Base-by-base conservation (phyloP, 2,113 vertebrate genomes). In the Rafetus swinhoei region DNA sequence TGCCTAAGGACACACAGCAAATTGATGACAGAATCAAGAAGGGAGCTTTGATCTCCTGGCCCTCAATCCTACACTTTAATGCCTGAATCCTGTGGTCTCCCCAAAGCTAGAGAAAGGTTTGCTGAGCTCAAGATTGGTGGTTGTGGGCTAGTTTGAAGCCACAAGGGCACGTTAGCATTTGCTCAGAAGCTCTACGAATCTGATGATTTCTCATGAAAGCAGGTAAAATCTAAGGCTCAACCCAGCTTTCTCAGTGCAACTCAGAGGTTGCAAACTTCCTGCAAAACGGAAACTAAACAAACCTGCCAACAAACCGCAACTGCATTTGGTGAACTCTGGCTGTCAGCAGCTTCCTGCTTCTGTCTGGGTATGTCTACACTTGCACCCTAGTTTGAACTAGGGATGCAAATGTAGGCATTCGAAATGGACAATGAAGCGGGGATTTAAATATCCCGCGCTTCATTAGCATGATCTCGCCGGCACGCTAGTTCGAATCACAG, bases 21-120 rank as follows among this genome's bases (percentile, higher is more conserved):
- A 60, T 0, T 0, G 0, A 35, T 5, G 53, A 60, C 72, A 29
- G 29, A 81, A 79, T 32, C 13, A 76, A 45, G 35, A 79, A 7
- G 0, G 62, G 16, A 32, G 25, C 21, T 59, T 15, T 0, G 1
- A 11, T 9, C 81, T 29, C 77, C 77, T 27, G 77, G 16, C 25
- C 9, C 21, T 53, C 77, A 25, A 19, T 29, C 24, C 22, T 15
- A 19, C 9, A 18, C 13, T 32, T 14, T 69, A n/a, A 69, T 35
- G 15, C 65, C 32, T 9, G 16, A 29, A 35, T 69, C 65, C 32
- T 69, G 65, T 8, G 18, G 32, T 69, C 16, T 35, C 32, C 32
- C 32, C 16, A 10, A 35, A 69, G 32, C 65, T 19, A n/a, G 32
- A 69, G n/a, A 69, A 69, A 69, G 32, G 32, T 35, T 69, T 69